A percentile compares a stretch with the other conserved stretches of the same genome.
phyloP scores from a whole-genome alignment of 2,797 vertebrate species.

The Danio tinwini region DNA sequence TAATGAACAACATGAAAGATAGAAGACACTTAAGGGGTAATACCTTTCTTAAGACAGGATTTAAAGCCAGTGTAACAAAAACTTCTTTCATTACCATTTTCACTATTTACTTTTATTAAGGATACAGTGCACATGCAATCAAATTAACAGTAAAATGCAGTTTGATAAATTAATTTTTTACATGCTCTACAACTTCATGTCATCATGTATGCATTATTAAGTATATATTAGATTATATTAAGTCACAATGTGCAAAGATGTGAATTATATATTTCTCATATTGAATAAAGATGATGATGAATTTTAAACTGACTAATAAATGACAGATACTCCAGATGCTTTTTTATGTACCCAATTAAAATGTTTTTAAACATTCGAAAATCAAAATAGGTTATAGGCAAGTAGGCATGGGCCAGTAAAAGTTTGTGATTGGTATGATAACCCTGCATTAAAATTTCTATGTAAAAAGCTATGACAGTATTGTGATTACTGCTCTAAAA shows the following conservation, averaged over 20 bases:
- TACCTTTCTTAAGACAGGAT: constrained; percentile 28
- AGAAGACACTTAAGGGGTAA: constrained; percentile 22
- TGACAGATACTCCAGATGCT: not conserved
- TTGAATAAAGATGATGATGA: not conserved
- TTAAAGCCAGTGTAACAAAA: not conserved
- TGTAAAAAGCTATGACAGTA: too few species aligned
- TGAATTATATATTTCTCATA: not conserved
- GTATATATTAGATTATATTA: not conserved
- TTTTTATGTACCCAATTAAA: not conserved
- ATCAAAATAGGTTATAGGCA: too few species aligned
- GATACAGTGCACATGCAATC: not conserved
- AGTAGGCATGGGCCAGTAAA: too few species aligned
- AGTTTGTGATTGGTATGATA: too few species aligned
- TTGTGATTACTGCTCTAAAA: too few species aligned
- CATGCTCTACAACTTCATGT: not conserved
- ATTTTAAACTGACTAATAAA: not conserved
- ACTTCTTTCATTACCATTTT: constrained; percentile 9
- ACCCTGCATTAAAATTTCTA: too few species aligned
- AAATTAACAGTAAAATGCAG: not conserved
- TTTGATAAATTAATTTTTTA: not conserved
- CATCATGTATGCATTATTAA: not conserved
- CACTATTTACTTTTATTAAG: not conserved
- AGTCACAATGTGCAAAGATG: not conserved
- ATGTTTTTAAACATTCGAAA: not conserved
- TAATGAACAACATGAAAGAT: constrained; percentile 44